Base-by-base conservation (phyloP, 2,797 vertebrate genomes). In the Falco biarmicus region DNA sequence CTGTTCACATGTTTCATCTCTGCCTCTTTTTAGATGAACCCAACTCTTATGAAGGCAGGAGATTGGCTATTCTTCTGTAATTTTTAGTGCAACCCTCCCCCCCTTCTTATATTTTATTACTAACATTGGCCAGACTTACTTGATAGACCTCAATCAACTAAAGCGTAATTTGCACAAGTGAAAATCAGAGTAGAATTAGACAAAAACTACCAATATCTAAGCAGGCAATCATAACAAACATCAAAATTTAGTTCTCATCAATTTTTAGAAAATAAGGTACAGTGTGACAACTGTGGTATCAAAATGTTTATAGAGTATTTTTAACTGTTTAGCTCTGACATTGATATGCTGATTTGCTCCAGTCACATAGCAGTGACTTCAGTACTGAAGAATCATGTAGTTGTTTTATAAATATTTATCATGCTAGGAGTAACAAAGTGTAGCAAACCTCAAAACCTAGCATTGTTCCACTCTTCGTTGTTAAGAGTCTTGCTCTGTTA, bases 341-440 rank as follows among this genome's bases (percentile, higher is more conserved):
- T 48, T 24, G 65, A 60, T 3, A 10, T 80, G 45, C 51, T 20
- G 14, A 19, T 34, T 74, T 71, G 66, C 48, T 71, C 39, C 39
- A 61, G 45, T 81, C 60, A 54, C 26, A 22, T 56, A 92, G 66
- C 60, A 83, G 79, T 89, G 89, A 95, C 73, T 96, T 97, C 85
- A 96, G 57, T 76, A 45, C 39, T 69, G 80, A 95, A 93, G 93
- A 96, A 95, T 92, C 48, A 70, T 76, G 60, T 82, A 54, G 80
- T 85, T 91, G 53, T 96, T 97, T 87, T 93, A 91, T 73, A 95
- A 96, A 87, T 95, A 92, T 93, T 96, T 96, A 95, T 94, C 8
- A 4, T 66, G 61, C 92, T 77, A 41, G 66, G 79, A 95, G 84
- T 84, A 94, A 51, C 82, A 63, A 96, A 94, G 84, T 89, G 53